These are phyloP conservation scores for Taurulus bubalis DNA, from an alignment of 2,113 vertebrate genomes.

Conservation along the genomic window DNA sequence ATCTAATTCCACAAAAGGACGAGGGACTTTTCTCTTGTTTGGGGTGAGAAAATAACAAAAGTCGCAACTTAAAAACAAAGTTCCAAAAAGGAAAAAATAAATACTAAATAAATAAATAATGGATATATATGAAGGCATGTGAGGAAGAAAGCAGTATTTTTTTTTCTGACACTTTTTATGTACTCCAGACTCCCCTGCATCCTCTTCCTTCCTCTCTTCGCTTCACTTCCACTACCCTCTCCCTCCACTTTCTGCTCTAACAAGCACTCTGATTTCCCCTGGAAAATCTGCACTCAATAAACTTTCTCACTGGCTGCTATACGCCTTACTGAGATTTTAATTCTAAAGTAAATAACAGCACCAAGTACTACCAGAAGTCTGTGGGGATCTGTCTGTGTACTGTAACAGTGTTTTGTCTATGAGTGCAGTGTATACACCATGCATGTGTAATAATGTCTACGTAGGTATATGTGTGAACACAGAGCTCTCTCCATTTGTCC, in stretches of 20 bases:
- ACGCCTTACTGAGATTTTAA: conserved; percentile 57
- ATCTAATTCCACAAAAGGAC: conserved; percentile 3
- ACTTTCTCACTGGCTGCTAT: conserved; percentile 51
- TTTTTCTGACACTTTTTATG: conserved; percentile 67
- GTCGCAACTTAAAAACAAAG: conserved; percentile 24
- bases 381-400: neutral
- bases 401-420: conserved; percentile 6
- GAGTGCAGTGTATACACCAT: conserved; percentile 2
- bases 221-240: conserved; percentile 62
- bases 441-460: neutral
- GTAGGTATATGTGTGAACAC: neutral
- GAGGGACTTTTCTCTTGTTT: neutral
- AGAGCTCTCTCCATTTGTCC: conserved; percentile 25
- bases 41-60: neutral
- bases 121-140: conserved; percentile 7
- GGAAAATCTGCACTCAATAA: conserved; percentile 78
- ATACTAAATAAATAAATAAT: neutral
- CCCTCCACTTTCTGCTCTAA: conserved; percentile 72
- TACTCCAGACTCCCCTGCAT: conserved; percentile 65
- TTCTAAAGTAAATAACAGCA: conserved; percentile 52
- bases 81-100: conserved; percentile 12
- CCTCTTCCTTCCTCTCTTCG: conserved; percentile 60
- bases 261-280: conserved; percentile 76
- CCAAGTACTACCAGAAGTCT: conserved; percentile 33
- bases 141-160: conserved; percentile 62